Base-by-base conservation (phyloP, 1,140 invertebrate species). In the Uloborus diversus region DNA sequence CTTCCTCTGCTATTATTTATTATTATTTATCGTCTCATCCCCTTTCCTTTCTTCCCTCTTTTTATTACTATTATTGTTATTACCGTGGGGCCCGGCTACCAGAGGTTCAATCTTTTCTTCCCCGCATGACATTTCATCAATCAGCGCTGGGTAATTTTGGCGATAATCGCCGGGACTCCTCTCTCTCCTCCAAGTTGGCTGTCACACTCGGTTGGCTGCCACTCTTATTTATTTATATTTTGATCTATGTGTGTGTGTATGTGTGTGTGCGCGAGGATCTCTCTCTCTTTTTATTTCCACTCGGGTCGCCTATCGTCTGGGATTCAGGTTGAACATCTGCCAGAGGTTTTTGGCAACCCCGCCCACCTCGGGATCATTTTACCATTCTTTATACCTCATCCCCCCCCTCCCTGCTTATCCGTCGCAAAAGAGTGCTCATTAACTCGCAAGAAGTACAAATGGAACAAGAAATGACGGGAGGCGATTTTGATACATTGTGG, bases 161-260 rank as follows among this genome's bases (percentile, higher is more conserved):
- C 62, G 73, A 78, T 78, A 78, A 78, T 78, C 73, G 73, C 32
- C 37, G 59, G 61, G n/a, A n/a, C n/a, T n/a, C 47, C 47, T 75
- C 71, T 49, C 33, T 69, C 49, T 59, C n/a, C 66, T n/a, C n/a
- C n/a, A n/a, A n/a, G 17, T 47, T 49, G 66, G 53, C 59, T 73
- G 70, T 73, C 70, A 62, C 70, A 78, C 73, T 65, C 37, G 23
- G 73, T 66, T 66, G 73, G 62, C 49, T 57, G 57, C 49, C 69
- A 37, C 49, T 73, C 69, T 66, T 78, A 78, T 78, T 78, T 78
- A 78, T 78, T 78, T 78, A 78, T 78, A 78, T 78, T 78, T 78
- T 78, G 73, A 78, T 78, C 61, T 78, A 78, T 78, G 73, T 65
- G 61, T 65, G 33, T 65, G 42, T 66, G 59, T 62, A 37, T 56